Evolutionary conservation across 2,797 vertebrate genomes (phyloP).

Genomic region (Triplophysa yarkandensis): DNA sequence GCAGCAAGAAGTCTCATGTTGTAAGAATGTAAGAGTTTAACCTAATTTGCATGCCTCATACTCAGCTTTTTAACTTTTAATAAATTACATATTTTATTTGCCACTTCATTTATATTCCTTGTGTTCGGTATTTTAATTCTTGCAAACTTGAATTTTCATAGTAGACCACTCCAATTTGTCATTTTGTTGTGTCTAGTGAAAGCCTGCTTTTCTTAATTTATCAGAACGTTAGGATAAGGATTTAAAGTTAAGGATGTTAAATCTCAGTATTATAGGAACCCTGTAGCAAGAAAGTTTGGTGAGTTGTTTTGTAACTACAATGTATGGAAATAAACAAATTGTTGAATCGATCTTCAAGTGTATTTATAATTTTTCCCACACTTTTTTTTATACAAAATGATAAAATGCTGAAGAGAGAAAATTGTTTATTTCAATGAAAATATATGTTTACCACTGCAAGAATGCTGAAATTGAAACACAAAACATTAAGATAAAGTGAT

Average conservation of each 20-base stretch:
- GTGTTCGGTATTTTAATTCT: not conserved
- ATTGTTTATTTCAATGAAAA: constrained; percentile 41
- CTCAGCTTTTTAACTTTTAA: not conserved
- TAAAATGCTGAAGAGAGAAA: constrained; percentile 4
- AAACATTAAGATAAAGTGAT: not conserved
- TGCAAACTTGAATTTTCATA: not conserved
- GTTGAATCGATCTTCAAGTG: not conserved
- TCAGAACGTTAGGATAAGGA: not conserved
- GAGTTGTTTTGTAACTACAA: constrained; percentile 13
- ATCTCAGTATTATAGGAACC: not conserved
- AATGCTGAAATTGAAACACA: not conserved
- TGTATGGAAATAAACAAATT: constrained; percentile 30
- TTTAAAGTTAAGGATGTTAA: constrained; percentile 1
- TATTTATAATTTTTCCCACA: not conserved
- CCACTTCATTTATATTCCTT: not conserved
- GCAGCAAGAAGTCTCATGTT: not conserved
- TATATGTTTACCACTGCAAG: constrained; percentile 14
- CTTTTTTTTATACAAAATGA: not conserved
- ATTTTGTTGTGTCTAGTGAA: not conserved
- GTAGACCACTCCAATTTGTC: not conserved
- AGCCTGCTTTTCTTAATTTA: not conserved
- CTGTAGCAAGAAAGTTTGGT: not conserved
- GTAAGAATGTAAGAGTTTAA: not conserved
- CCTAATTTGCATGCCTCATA: too few species aligned
- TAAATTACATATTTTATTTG: not conserved